These are phyloP conservation scores for Hemibates koningsi DNA, from an alignment of 2,113 vertebrate genomes.

Conservation along the genomic window DNA sequence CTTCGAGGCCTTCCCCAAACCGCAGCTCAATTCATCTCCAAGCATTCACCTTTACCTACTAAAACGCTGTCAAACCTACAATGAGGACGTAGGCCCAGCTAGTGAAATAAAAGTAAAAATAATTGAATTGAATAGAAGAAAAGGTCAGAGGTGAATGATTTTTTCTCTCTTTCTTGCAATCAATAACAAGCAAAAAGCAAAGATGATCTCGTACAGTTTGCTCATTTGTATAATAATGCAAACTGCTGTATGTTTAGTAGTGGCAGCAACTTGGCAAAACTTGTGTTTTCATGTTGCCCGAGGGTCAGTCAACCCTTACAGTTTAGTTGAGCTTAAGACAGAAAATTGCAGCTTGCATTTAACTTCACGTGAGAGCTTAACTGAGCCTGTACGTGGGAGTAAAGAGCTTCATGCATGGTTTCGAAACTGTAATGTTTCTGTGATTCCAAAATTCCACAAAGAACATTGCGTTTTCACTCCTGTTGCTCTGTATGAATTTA, in stretches of 20 bases:
- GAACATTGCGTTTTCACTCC: neutral
- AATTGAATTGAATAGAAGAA: neutral
- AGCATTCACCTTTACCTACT: neutral
- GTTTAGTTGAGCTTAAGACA: neutral
- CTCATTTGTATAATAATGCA: neutral
- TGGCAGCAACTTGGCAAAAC: neutral
- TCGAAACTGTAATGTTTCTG: neutral
- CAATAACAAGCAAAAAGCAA: neutral
- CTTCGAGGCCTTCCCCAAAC: neutral
- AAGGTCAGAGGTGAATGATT: neutral
- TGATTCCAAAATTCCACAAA: neutral
- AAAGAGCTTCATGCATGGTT: neutral
- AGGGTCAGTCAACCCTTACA: neutral
- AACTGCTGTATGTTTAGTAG: neutral
- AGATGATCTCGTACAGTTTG: neutral
- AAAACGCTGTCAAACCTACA: neutral
- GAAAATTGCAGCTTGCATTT: neutral
- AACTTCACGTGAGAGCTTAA: neutral
- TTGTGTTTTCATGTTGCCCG: neutral
- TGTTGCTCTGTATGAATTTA: neutral
- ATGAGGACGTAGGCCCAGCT: fast-evolving
- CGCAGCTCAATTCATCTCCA: neutral
- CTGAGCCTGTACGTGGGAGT: neutral
- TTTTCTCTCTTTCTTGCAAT: neutral
- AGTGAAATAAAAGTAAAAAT: neutral